Evolutionary conservation across 2,113 vertebrate species (phyloP).

Genomic region (Muscicapa adusta): DNA sequence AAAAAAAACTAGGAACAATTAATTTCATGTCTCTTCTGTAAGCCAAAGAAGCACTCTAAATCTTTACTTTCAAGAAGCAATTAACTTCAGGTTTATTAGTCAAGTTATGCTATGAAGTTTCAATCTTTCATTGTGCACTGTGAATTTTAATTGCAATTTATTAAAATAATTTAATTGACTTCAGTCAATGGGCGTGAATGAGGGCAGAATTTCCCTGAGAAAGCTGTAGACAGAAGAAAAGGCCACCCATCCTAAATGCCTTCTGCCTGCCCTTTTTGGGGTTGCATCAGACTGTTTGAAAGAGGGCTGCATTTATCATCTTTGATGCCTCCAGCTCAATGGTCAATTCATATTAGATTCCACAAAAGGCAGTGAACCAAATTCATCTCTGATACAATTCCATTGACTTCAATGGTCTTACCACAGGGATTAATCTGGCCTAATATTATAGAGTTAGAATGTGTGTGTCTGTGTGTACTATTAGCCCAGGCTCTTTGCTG

Average conservation of each 20-base stretch:
- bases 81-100: conserved; percentile 68
- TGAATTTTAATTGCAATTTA: conserved; percentile 65
- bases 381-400: conserved; percentile 60
- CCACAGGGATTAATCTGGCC: conserved; percentile 50
- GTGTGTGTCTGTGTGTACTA: background rate
- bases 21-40: conserved; percentile 44
- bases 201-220: conserved; percentile 64
- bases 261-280: conserved; percentile 61
- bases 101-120: conserved; percentile 60
- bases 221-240: conserved; percentile 54
- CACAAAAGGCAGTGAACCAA: conserved; percentile 53
- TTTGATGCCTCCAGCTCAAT: conserved; percentile 48
- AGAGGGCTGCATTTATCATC: conserved; percentile 36
- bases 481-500: conserved; percentile 29
- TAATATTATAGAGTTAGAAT: conserved; percentile 36
- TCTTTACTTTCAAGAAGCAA: conserved; percentile 62
- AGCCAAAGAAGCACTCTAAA: conserved; percentile 45
- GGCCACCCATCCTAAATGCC: conserved; percentile 52
- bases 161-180: conserved; percentile 67
- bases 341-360: conserved; percentile 31
- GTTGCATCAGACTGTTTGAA: conserved; percentile 58
- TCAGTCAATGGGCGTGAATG: conserved; percentile 60
- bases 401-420: conserved; percentile 55
- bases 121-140: conserved; percentile 47
- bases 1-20: conserved; percentile 43